phyloP scores from a whole-genome alignment of 2,113 vertebrate genomes.

The Pseudorectes ferrugineus region DNA sequence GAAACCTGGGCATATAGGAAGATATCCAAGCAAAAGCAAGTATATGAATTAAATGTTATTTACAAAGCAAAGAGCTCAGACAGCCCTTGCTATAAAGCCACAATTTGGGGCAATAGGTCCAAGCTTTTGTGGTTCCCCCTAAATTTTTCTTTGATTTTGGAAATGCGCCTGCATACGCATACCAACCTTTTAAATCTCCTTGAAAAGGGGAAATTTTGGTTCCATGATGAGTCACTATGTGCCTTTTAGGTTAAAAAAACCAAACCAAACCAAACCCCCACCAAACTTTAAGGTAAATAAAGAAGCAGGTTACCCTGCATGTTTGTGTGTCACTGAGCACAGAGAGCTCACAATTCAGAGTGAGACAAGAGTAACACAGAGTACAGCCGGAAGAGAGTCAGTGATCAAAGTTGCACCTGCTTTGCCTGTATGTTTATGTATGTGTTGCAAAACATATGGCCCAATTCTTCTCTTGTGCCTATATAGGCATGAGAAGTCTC shows the following conservation, averaged over 20 bases:
- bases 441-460: background rate
- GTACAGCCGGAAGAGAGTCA: background rate
- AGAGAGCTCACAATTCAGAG: background rate
- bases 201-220: background rate
- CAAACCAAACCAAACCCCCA: background rate
- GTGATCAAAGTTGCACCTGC: background rate
- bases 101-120: background rate
- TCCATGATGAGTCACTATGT: background rate
- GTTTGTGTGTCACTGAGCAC: background rate
- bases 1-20: background rate
- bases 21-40: background rate
- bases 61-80: background rate
- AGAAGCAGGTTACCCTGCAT: background rate
- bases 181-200: background rate
- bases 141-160: background rate
- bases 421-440: background rate
- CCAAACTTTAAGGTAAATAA: background rate
- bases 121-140: background rate
- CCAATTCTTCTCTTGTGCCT: background rate
- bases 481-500: background rate
- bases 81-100: background rate
- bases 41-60: background rate
- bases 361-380: background rate
- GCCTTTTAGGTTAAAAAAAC: background rate
- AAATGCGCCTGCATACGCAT: fast-evolving